Base-by-base conservation (phyloP, 1,140 invertebrate species). In the Drosophila sucinea region DNA sequence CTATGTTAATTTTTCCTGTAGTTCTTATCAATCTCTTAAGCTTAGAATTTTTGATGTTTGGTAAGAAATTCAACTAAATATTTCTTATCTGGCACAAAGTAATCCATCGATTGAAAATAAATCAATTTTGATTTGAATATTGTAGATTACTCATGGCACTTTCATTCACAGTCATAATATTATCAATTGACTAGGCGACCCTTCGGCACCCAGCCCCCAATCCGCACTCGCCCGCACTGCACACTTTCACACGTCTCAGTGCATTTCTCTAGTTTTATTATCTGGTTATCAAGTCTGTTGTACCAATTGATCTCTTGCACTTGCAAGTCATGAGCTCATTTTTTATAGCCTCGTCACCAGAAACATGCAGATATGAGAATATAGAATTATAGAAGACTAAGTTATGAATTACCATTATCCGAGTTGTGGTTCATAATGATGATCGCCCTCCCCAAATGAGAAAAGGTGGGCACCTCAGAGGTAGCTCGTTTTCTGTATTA, bases 291-390 rank as follows among this genome's bases (percentile, higher is more conserved):
- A 75, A 40, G 62, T 51, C 44, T 54, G 68, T 29, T 61, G 38
- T 70, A 66, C 63, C 78, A 81, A 85, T 86, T 86, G 82, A 86
- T 76, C 82, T 86, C 69, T 78, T 17, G 70, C 70, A 70, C 74
- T 79, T 68, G 70, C 57, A 60, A 63, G 67, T 57, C 41, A 32
- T 70, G 51, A 76, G 57, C 73, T 35, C 29, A 54, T 63, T 63
- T 44, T 51, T 51, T 51, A 51, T 10, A 51, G 44, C 44, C 44
- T 25, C 44, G 23, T 51, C 44, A 51, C 25, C 6, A 51, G 5
- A 1, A 17, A 17, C 17, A 17, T 17, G 25, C 51, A 55, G 63
- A 35, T 47, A 23, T 27, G 32, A 67, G 25, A 8, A 44, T 40
- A 51, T 47, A 5, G 25, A 23, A 51, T 4, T 27, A 27, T 51